Percentiles rank a stretch among this genome's conserved stretches.
Conservation (phyloP, 2,797 vertebrate species). For the Lycodopsis pacificus region DNA sequence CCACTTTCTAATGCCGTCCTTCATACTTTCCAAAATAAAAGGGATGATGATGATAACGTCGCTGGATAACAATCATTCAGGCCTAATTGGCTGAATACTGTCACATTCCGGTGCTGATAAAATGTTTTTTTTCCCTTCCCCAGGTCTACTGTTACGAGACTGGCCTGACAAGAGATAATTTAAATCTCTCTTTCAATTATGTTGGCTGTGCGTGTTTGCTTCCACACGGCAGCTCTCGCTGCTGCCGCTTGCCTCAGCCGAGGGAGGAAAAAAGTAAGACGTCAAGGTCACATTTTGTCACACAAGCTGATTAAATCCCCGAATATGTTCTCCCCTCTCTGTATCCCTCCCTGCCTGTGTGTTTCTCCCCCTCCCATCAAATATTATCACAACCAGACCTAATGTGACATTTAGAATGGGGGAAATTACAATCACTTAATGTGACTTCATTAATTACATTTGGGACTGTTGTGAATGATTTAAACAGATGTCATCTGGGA, state of each 20-base stretch:
- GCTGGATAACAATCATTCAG: slow-evolving; percentile 68
- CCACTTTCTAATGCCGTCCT: slow-evolving; percentile 56
- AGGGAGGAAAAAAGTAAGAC: slow-evolving; percentile 45
- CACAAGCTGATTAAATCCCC: slow-evolving; percentile 72
- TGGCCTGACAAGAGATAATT: slow-evolving; percentile 63
- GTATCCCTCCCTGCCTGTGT: slow-evolving; percentile 29
- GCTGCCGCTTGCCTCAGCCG: slow-evolving; percentile 32
- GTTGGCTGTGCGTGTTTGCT: slow-evolving; percentile 39
- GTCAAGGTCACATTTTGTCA: slow-evolving; percentile 75
- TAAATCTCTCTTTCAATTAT: slow-evolving; percentile 68
- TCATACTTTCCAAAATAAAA: slow-evolving; percentile 59
- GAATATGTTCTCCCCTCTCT: slow-evolving; percentile 43
- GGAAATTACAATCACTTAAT: slow-evolving; percentile 69
- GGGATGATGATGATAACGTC: slow-evolving; percentile 58
- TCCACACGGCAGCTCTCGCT: slow-evolving; percentile 13
- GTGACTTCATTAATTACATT: slow-evolving; percentile 72
- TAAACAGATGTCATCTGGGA: slow-evolving; percentile 69
- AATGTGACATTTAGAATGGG: slow-evolving; percentile 74
- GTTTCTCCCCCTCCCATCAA: slow-evolving; percentile 63
- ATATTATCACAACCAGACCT: slow-evolving; percentile 69
- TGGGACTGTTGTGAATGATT: slow-evolving; percentile 54
- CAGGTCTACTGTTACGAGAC: slow-evolving; percentile 34
- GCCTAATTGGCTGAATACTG: slow-evolving; percentile 65
- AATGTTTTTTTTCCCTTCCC: slow-evolving; percentile 22
- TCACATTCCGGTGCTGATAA: slow-evolving; percentile 50